These are phyloP conservation scores for Panurus biarmicus DNA, from an alignment of 2,113 vertebrate genomes.

Conservation along the genomic window DNA sequence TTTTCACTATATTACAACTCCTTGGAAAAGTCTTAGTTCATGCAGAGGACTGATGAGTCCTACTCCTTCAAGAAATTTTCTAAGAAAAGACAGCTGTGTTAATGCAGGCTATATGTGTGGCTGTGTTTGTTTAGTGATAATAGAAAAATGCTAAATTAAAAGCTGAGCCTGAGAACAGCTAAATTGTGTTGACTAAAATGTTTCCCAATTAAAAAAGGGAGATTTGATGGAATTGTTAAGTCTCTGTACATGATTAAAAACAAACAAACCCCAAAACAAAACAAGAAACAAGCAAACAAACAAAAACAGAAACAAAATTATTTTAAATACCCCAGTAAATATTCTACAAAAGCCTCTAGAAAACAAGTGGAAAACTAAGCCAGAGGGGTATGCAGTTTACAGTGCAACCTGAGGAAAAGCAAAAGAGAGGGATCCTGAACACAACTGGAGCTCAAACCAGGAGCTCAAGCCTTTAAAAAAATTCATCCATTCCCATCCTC, in stretches of 20 bases:
- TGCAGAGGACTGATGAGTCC: background rate
- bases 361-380: background rate
- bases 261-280: background rate
- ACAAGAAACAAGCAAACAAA: fast-evolving
- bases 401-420: background rate
- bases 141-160: background rate
- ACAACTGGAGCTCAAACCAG: background rate
- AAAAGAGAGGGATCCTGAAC: background rate
- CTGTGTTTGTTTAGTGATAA: background rate
- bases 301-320: background rate
- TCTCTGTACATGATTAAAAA: background rate
- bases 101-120: background rate
- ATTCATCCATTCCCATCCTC: background rate
- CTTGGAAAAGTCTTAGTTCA: background rate
- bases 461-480: background rate
- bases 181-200: background rate
- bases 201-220: background rate
- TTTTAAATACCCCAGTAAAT: background rate
- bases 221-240: background rate
- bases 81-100: background rate
- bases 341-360: background rate
- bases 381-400: background rate
- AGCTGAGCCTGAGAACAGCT: background rate
- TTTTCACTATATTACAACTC: background rate
- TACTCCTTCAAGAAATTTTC: background rate